A percentile compares a stretch with the other conserved stretches of the same genome.
Evolutionary conservation across 1,140 invertebrate species (phyloP).

Genomic region (Pogonomyrmex californicus): DNA sequence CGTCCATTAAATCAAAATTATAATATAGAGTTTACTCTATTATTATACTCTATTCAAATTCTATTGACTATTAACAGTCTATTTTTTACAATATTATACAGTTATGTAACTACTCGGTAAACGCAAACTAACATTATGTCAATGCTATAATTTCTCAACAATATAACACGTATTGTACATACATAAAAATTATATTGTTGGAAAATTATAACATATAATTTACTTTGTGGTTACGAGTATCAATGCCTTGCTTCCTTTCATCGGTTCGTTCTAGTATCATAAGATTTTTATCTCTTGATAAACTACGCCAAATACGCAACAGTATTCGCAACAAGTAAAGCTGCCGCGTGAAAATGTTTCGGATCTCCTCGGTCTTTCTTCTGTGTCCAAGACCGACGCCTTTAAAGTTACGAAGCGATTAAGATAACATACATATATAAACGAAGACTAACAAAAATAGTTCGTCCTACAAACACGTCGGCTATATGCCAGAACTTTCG

Average conservation of each 20-base stretch:
- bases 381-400: constrained; percentile 52
- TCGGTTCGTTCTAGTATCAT: not conserved
- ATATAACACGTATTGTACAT: no score
- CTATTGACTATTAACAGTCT: constrained; percentile 15
- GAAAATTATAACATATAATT: no score
- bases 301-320: not conserved
- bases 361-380: constrained; percentile 33
- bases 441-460: constrained; percentile 62
- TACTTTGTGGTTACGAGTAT: not conserved
- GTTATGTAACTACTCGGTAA: not conserved
- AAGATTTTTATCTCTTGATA: not conserved
- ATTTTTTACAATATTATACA: constrained; percentile 11
- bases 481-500: not conserved
- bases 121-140: no score
- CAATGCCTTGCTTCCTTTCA: not conserved
- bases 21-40: not conserved
- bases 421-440: constrained; percentile 3
- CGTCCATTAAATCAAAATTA: not conserved
- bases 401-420: constrained; percentile 29
- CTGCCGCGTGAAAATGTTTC: constrained; percentile 6
- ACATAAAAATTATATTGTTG: no score
- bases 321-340: not conserved
- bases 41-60: not conserved
- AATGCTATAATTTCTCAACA: no score
- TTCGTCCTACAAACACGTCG: constrained; percentile 20